Conservation (phyloP, 2,113 vertebrate genomes). For the Hyla sarda region DNA sequence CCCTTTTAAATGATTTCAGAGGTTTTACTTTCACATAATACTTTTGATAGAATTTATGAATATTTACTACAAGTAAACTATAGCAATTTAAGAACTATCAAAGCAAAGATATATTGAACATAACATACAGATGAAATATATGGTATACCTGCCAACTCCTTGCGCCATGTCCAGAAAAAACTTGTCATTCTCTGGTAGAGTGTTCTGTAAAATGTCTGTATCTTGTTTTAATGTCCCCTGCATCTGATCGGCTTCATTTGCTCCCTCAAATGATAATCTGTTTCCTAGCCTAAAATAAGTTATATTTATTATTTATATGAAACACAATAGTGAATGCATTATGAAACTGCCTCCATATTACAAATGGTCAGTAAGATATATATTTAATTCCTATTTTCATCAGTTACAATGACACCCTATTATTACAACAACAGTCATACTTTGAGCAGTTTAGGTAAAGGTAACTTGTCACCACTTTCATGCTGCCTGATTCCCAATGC, state of each 20-base stretch:
- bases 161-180: constrained; percentile 78
- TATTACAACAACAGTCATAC: too few relatives aligned
- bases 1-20: too few relatives aligned
- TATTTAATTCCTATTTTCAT: not conserved
- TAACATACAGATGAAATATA: not conserved
- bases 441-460: too few relatives aligned
- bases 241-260: constrained; percentile 71
- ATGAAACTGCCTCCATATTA: not conserved
- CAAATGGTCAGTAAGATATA: too few relatives aligned
- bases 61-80: not conserved
- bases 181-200: constrained; percentile 75
- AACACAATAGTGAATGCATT: not conserved
- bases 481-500: too few relatives aligned
- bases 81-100: too few relatives aligned
- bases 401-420: not conserved
- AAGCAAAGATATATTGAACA: too few relatives aligned
- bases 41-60: not conserved
- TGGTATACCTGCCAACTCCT: constrained; percentile 75
- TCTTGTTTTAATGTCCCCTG: constrained; percentile 71
- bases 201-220: constrained; percentile 73
- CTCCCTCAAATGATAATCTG: constrained; percentile 72
- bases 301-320: not conserved
- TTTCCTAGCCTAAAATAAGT: constrained; percentile 68
- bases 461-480: too few relatives aligned
- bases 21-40: too few relatives aligned